Base-by-base conservation (phyloP, 1,140 invertebrate species). In the Panagrolaimus sp. region DNA sequence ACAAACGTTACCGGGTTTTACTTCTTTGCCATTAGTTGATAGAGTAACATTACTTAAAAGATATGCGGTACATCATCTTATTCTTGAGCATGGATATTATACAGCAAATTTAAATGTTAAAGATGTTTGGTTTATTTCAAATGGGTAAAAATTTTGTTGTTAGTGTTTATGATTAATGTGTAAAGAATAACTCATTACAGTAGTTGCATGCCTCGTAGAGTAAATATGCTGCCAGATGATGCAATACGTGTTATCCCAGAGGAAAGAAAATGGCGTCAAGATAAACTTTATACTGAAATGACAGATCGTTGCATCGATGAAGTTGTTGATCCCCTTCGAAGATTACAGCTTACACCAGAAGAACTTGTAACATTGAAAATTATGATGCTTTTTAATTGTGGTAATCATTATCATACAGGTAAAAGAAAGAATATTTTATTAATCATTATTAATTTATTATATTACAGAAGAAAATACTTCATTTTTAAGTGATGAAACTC, bases 281-380 rank as follows among this genome's bases (percentile, higher is more conserved):
- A 81, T 61, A 83, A 83, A 65, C 66, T 81, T 20, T 81, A 81
- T 65, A 76, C 76, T 43, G 73, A 81, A 63, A 81, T 81, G 79
- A 81, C 79, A 5, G 79, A 81, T 46, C 45, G 68, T 3, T 81
- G 81, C 63, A 83, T 81, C 25, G 79, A 81, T 61, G 79, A 83
- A 63, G 79, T 81, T 25, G 81, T 77, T 20, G 63, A 73, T 9
- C 79, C 79, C 1, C 63, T 81, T 23, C 61, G 72, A 53, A 53
- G 74, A 20, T 47, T 81, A 47, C 70, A 76, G 31, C 63, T 81
- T 31, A 71, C 70, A 57, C 81, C 81, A n/a, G 81, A 81, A 65
- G 79, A 81, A 62, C 65, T 81, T 11, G 75, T 79, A n/a, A 75
- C 73, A 11, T 51, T 81, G 7, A 83, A 83, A 61, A 82, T 81